Conservation (phyloP, 2,113 vertebrate genomes). For the Himantopus leucocephalus region DNA sequence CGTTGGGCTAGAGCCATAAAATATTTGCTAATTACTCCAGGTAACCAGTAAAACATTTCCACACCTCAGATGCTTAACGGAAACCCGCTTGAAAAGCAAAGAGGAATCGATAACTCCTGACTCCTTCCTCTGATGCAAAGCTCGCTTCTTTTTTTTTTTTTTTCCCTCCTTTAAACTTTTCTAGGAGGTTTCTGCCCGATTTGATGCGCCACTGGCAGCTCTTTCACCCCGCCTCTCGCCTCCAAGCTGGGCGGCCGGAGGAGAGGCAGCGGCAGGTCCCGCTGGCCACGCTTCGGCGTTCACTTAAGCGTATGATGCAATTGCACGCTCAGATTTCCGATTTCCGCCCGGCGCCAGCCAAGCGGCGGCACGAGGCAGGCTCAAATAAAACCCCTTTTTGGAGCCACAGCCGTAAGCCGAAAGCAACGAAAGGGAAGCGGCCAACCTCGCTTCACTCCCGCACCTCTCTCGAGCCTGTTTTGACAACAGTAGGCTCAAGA, state of each 20-base stretch:
- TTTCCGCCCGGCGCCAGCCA: not conserved
- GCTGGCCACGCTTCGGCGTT: rapidly evolving
- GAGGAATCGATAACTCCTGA: not conserved
- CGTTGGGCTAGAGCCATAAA: not conserved
- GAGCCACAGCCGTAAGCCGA: not conserved
- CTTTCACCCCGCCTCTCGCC: not conserved
- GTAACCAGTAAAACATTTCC: not conserved
- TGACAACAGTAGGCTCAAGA: not conserved
- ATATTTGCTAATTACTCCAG: not conserved
- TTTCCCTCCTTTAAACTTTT: not conserved
- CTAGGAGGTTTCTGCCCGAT: not conserved
- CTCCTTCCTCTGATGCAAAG: not conserved
- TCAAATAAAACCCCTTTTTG: not conserved
- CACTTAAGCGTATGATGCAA: not conserved
- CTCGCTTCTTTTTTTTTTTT: rapidly evolving
- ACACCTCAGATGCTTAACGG: not conserved
- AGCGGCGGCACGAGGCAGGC: not conserved
- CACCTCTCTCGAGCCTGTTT: rapidly evolving
- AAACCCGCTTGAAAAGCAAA: not conserved
- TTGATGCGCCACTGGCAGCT: not conserved
- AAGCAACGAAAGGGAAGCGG: not conserved
- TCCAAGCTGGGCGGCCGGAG: not conserved
- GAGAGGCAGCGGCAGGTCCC: not conserved
- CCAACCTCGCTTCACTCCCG: not conserved
- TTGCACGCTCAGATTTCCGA: not conserved